Evolutionary conservation across 1,140 invertebrate species (phyloP), one percentile per base, ranked within the genome.

Genomic region (Cydia splendana): DNA sequence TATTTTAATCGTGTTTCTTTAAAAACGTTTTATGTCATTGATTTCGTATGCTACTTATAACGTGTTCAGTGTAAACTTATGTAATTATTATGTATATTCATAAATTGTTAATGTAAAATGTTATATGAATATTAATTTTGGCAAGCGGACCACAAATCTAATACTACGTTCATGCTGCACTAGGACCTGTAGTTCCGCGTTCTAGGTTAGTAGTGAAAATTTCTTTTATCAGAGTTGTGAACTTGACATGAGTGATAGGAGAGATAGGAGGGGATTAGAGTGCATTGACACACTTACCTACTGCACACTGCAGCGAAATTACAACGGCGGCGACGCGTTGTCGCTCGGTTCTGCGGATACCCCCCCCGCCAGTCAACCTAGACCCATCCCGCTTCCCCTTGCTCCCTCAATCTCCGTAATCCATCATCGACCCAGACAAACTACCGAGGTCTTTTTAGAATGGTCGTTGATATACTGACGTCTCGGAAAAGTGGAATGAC

Each of bases 281-380:
- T 92, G 87, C 89, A 91, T 91, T 89, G 91, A 85, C 91, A 90
- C 80, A 91, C 89, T 92, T 92, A 92, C 90, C 90, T 90, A 91
- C 87, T 89, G 85, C 84, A 86, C 83, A 85, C 80, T 89, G 88
- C 87, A 89, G 82, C 82, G 87, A 91, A 91, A 92, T 82, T 92
- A 88, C 89, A 90, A 80, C 81, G 83, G 80, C 57, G 30, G 30
- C 81, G 78, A 80, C 82, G 82, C 82, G 81, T 79, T 86, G 87
- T 83, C 87, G 85, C 84, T 85, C 78, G 80, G 81, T 84, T 85
- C 85, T 85, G 83, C 81, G 84, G 81, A 85, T 85, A 82, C 45
- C 78, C 77, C 77, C 30, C 67, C 76, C 77, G 78, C 89, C 89
- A 91, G 76, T 57, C 30, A 81, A 78, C 78, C 77, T 79, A 85